Percentiles rank a stretch among this genome's conserved stretches.
Evolutionary conservation across 2,797 vertebrate genomes (phyloP).

Genomic region (Bufotes viridis): DNA sequence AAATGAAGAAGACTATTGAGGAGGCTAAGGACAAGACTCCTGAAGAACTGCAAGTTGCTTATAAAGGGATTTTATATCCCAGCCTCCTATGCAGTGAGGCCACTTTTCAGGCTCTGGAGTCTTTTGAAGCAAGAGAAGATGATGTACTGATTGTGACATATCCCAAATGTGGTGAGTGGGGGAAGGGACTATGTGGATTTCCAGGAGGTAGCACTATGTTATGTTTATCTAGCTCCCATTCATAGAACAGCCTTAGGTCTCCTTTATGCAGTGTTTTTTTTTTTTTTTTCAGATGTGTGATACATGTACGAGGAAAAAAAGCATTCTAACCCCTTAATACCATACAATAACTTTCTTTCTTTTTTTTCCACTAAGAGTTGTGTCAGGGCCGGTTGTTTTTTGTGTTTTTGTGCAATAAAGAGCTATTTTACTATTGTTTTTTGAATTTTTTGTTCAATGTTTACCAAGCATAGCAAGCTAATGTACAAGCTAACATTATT

Average conservation of each 20-base stretch:
- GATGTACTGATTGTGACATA: conserved; percentile 32
- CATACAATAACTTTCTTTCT: no score
- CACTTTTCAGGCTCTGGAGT: conserved; percentile 29
- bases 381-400: no score
- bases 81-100: conserved; percentile 9
- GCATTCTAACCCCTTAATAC: no score
- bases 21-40: conserved; percentile 18
- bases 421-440: no score
- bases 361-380: no score
- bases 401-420: no score
- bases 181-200: background rate
- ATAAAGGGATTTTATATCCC: conserved; percentile 29
- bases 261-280: no score
- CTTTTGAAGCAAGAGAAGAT: conserved; percentile 40
- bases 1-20: conserved; percentile 3
- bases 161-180: conserved; percentile 44
- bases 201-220: background rate
- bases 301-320: no score
- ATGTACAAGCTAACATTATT: no score
- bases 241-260: background rate
- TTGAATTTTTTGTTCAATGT: no score
- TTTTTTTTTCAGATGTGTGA: no score
- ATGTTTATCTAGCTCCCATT: background rate
- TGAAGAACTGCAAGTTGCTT: conserved; percentile 2
- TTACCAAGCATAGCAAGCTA: no score